phyloP scores from a whole-genome alignment of 2,888 invertebrate genomes.

The Caenorhabditis uteleia region DNA sequence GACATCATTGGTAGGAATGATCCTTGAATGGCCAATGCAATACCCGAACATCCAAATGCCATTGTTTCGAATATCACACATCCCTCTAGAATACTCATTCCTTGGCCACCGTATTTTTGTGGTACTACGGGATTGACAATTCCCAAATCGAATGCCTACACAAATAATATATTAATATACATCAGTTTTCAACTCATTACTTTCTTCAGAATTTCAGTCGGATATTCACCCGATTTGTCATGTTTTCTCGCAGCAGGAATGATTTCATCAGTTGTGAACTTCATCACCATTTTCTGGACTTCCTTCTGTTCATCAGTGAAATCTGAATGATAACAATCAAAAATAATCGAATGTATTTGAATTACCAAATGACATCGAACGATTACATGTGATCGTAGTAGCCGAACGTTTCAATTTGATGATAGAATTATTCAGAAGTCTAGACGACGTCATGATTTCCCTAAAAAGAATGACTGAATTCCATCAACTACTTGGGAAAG shows the following conservation, averaged over 20 bases:
- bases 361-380: no score
- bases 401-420: no score
- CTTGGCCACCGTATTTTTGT: constrained; percentile 3
- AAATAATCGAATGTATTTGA: no score
- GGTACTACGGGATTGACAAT: background rate
- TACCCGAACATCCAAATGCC: constrained; percentile 5
- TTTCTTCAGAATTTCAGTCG: background rate
- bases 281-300: background rate
- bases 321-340: no score
- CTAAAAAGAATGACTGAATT: no score
- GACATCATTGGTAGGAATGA: background rate
- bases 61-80: background rate
- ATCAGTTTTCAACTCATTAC: background rate
- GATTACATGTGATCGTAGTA: no score
- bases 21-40: background rate
- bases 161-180: background rate
- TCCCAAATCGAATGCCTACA: background rate
- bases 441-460: no score
- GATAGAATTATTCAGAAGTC: no score
- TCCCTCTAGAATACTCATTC: background rate
- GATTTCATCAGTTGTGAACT: constrained; percentile 3
- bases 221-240: constrained; percentile 5
- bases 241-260: constrained; percentile 3
- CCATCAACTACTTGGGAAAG: no score
- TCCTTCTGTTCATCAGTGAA: no score